phyloP scores from a whole-genome alignment of 2,888 invertebrate genomes.

The Ophioninae sp. region DNA sequence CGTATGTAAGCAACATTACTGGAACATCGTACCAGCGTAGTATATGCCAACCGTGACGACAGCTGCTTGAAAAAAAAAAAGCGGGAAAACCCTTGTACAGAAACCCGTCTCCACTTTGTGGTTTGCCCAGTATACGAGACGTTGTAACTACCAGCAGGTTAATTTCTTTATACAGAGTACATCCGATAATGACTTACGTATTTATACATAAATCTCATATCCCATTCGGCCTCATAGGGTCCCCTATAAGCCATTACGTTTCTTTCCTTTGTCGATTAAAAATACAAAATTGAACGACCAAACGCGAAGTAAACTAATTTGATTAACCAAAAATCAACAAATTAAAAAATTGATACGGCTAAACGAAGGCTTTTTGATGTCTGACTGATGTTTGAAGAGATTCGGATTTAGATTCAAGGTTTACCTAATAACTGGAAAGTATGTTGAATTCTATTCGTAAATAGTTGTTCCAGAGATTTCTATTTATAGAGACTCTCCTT shows the following conservation, averaged over 20 bases:
- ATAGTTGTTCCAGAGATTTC: background rate
- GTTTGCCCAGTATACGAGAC: slow-evolving; percentile 29
- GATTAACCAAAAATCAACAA: background rate
- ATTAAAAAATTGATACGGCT: background rate
- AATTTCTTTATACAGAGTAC: slow-evolving; percentile 55
- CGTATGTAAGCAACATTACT: slow-evolving; percentile 41
- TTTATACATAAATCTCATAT: slow-evolving; percentile 29
- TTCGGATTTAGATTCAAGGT: background rate
- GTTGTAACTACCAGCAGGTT: slow-evolving; percentile 49
- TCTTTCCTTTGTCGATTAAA: background rate
- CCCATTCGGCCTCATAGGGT: background rate
- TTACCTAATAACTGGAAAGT: background rate
- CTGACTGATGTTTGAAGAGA: background rate
- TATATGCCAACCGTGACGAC: slow-evolving; percentile 53
- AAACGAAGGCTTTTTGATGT: background rate
- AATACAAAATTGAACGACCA: background rate
- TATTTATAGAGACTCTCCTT: background rate
- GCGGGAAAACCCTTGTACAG: slow-evolving; percentile 3
- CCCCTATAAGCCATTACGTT: slow-evolving; percentile 7
- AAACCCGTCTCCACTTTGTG: slow-evolving; percentile 53
- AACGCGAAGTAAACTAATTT: background rate
- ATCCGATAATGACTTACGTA: slow-evolving; percentile 35
- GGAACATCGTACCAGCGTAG: slow-evolving; percentile 19
- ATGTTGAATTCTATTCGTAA: background rate
- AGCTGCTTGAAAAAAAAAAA: slow-evolving; percentile 51